Conservation (phyloP, 2,797 vertebrate species). For the Mormyrops boulengeri region DNA sequence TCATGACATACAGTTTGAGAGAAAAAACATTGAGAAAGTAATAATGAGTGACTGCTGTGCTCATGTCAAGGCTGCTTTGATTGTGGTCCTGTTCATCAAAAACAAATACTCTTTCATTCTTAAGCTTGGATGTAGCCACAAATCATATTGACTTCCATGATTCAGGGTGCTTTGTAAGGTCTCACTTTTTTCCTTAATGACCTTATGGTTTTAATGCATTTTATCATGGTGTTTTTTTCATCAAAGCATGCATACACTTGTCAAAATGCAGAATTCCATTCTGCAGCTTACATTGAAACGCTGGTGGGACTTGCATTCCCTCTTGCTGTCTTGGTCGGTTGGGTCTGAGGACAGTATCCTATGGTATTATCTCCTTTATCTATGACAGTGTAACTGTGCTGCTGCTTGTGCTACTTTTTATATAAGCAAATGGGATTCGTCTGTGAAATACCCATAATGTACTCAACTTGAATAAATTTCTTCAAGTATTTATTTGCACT, state of each 20-base stretch:
- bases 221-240: not conserved
- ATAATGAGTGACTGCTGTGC: not conserved
- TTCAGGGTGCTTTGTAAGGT: not conserved
- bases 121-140: not conserved
- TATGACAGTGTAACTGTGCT: not conserved
- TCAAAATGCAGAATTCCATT: not conserved
- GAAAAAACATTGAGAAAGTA: not conserved
- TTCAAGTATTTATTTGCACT: not conserved
- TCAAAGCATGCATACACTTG: not conserved
- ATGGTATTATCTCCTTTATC: not conserved
- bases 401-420: not conserved
- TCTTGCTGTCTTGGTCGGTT: not conserved
- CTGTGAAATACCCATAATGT: not conserved
- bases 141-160: not conserved
- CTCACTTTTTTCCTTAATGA: not conserved
- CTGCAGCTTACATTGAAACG: not conserved
- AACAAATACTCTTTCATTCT: not conserved
- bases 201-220: not conserved
- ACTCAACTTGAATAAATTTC: not conserved
- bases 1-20: not conserved
- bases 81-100: not conserved
- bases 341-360: not conserved
- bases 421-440: not conserved
- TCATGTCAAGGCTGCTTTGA: not conserved
- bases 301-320: not conserved